Base-by-base conservation (phyloP, 2,888 invertebrate species). In the Rotaria sp. region DNA sequence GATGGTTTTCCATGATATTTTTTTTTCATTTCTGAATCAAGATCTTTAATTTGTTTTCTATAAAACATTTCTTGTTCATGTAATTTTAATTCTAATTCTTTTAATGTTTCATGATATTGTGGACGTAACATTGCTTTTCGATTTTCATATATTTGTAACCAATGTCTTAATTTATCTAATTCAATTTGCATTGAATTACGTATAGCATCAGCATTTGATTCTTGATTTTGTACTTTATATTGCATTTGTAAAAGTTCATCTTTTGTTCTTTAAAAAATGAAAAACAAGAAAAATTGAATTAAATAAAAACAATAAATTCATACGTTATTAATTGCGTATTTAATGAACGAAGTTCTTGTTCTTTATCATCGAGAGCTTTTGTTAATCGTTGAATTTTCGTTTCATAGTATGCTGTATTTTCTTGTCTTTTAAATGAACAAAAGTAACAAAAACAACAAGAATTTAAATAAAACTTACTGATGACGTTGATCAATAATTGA, bases 1-100 rank as follows among this genome's bases (percentile, higher is more conserved):
- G 75, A 26, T 24, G 45, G 8, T 45, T 18, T 38, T 24, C 75
- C 41, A 26, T 45, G 26, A 80, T 45, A 3, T 80, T 80, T 80
- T 30, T 41, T 21, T 41, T 45, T 80, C 45, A 80, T 80, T 45
- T 80, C 75, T 8, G 38, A 41, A 80, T 80, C 75, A 45, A 80
- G 38, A 80, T 80, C 75, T 80, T 80, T 80, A 45, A 80, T 80
- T 80, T 80, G 75, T 80, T 80, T 80, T 24, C 75, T 7, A 80
- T 41, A 80, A 45, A 80, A 80, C 75, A 80, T 80, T 80, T 80
- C 75, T 45, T 80, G 75, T 80, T 80, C 75, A 24, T 80, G 75
- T 45, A 80, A 80, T 80, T 80, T 80, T 45, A 80, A 26, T 45
- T 80, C 75, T 80, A 80, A 45, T 45, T 80, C 75, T 26, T 80